Base-by-base conservation (phyloP, 2,797 vertebrate species). In the Hemibagrus guttatus region DNA sequence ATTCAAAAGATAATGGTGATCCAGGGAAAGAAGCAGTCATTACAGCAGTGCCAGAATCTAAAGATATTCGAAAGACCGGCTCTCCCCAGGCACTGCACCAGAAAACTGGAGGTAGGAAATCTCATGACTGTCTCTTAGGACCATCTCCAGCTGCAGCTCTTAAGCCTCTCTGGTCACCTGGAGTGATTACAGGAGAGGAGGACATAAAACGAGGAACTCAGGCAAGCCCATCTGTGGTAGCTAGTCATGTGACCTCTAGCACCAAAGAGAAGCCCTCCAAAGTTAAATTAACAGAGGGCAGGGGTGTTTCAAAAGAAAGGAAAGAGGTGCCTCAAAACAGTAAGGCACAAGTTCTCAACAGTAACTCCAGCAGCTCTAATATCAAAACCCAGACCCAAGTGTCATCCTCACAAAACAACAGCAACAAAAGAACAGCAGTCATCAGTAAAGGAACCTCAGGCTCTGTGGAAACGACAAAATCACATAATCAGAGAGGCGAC, bases 211-310 rank as follows among this genome's bases (percentile, higher is more conserved):
- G 92, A 86, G 91, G 92, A 82, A 92, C 92, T 84, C 94, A 94
- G 90, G 90, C 85, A 35, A 92, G 91, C 64, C 87, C 92, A 74
- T 87, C 91, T 86, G 87, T 91, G 85, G 90, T 84, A 58, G 68
- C 86, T 72, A 61, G 87, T 87, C 89, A 88, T 74, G 84, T 86
- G 84, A 86, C 89, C 31, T 91, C 93, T 82, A 92, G 92, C 92
- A 91, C 94, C 93, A 96, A 96, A 95, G 95, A 96, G 86, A 96
- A 95, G 90, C 93, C 93, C 63, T 91, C 94, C 93, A 96, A 96
- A 95, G 92, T 93, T n/a, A 94, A 94, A 91, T 92, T 89, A 4
- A 81, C 89, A 56, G 90, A 93, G 87, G 93, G 89, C 92, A 95
- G 91, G 91, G 96, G 96, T 81, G 88, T 88, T 75, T 93, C 93